Base-by-base conservation (phyloP, 2,888 invertebrate species). In the Clitarchus hookeri region DNA sequence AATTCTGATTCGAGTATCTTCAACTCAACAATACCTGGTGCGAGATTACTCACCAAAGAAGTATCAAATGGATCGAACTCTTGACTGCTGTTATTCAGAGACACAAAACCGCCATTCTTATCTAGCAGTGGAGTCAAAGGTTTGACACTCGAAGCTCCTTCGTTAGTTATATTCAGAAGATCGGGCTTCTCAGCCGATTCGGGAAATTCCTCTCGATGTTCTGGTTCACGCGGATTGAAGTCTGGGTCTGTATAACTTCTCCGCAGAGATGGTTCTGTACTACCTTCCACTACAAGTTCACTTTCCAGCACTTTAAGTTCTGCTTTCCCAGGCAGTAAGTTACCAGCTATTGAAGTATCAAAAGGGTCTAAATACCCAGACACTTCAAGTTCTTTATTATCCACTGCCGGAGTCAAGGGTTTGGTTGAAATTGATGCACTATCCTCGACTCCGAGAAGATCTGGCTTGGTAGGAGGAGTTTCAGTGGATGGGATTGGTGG, bases 1-100 rank as follows among this genome's bases (percentile, higher is more conserved):
- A 97, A 92, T 91, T 97, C 96, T 84, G 95, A 95, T 91, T 97
- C 97, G 0, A 97, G 91, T 27, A 96, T 91, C 90, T 96, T 96
- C 0, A 97, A 91, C 91, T 97, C 97, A 0, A 96, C 94, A 90
- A 94, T 94, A 4, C 97, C 96, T 0, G 96, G 96, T 88, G 94
- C 94, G 82, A 97, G 93, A 90, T 95, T 94, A 84, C 93, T 93
- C 0, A 96, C 96, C 89, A 96, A 95, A 8, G 96, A 96, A 0
- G 97, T 97, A 90, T 97, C 97, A 90, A 97, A 97, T 0, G 97
- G 97, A 92, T 97, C 97, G 54, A 93, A 91, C 88, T 95, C 92
- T 9, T 88, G 89, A 44, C 23, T 36, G 36, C 44, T 87, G n/a
- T 90, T 88, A 36, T 89, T 92, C 88, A 92, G 88, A 90, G 93